Conservation (phyloP, 2,797 vertebrate species). For the Siniperca undulata region DNA sequence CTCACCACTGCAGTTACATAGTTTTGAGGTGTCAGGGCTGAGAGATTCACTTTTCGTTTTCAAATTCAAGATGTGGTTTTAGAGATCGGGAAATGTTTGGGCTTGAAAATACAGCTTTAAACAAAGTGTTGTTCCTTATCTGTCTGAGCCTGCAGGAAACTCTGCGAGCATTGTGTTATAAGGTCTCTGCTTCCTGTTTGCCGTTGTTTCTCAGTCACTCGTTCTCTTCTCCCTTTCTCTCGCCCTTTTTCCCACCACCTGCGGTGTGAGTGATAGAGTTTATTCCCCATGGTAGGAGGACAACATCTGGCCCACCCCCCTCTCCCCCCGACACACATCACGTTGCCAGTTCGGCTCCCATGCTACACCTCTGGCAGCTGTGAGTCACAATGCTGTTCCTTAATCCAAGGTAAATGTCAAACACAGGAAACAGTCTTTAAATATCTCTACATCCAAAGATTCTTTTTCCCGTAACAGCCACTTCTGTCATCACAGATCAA, state of each 20-base stretch:
- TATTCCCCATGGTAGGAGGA: slow-evolving; percentile 71
- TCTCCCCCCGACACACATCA: slow-evolving; percentile 30
- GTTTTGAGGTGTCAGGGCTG: neutral
- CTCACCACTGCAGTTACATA: neutral
- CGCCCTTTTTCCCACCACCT: slow-evolving; percentile 80
- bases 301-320: slow-evolving; percentile 76
- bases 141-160: slow-evolving; percentile 84
- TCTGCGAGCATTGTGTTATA: slow-evolving; percentile 80
- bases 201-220: slow-evolving; percentile 76
- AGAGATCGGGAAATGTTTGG: slow-evolving; percentile 71
- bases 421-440: slow-evolving; percentile 78
- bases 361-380: slow-evolving; percentile 74
- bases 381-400: slow-evolving; percentile 80
- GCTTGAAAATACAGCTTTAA: slow-evolving; percentile 76
- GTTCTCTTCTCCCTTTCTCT: slow-evolving; percentile 76
- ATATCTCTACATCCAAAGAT: slow-evolving; percentile 69
- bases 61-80: slow-evolving; percentile 45
- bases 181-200: slow-evolving; percentile 85
- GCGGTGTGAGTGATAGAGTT: slow-evolving; percentile 77
- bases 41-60: neutral
- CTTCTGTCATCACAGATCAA: slow-evolving; percentile 49
- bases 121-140: slow-evolving; percentile 84
- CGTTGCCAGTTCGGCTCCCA: slow-evolving; percentile 60
- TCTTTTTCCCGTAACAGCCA: slow-evolving; percentile 61
- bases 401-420: slow-evolving; percentile 82